Percentiles rank a stretch among this genome's conserved stretches.
Evolutionary conservation across 1,140 invertebrate species (phyloP).

Genomic region (Pantala flavescens): DNA sequence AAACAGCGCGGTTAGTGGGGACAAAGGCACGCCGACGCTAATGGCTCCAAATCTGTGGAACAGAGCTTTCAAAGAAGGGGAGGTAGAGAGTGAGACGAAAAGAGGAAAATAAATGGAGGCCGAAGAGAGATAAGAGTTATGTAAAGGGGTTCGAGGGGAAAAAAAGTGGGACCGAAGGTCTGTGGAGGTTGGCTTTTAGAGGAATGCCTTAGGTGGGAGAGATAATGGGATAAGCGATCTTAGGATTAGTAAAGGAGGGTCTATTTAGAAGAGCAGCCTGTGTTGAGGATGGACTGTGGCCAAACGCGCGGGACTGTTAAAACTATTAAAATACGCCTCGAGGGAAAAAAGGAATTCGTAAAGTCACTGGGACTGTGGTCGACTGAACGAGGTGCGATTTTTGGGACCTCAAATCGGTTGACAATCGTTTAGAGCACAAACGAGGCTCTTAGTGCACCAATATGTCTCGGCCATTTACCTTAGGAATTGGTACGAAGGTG

Average conservation of each 20-base stretch:
- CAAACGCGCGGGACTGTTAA: too few relatives aligned
- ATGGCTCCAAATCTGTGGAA: constrained; percentile 4
- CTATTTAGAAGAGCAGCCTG: not conserved
- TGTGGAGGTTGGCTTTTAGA: not conserved
- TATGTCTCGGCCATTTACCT: too few relatives aligned
- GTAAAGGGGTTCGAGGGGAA: not conserved
- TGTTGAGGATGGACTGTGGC: too few relatives aligned
- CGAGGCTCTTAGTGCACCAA: too few relatives aligned
- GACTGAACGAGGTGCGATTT: too few relatives aligned
- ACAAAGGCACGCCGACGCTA: not conserved
- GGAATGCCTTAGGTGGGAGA: not conserved
- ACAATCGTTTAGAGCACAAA: too few relatives aligned
- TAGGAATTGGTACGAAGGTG: too few relatives aligned
- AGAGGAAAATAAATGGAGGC: not conserved
- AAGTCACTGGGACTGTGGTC: too few relatives aligned
- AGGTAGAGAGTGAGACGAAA: not conserved
- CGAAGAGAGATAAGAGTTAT: not conserved
- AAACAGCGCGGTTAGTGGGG: not conserved
- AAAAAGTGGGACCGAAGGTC: not conserved
- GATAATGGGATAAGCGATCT: not conserved
- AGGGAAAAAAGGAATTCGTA: too few relatives aligned
- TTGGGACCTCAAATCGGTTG: too few relatives aligned
- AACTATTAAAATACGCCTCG: too few relatives aligned
- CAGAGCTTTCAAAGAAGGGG: not conserved
- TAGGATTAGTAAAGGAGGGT: not conserved